phyloP scores from a whole-genome alignment of 2,888 invertebrate species.

The Trissonchulus sp. region DNA sequence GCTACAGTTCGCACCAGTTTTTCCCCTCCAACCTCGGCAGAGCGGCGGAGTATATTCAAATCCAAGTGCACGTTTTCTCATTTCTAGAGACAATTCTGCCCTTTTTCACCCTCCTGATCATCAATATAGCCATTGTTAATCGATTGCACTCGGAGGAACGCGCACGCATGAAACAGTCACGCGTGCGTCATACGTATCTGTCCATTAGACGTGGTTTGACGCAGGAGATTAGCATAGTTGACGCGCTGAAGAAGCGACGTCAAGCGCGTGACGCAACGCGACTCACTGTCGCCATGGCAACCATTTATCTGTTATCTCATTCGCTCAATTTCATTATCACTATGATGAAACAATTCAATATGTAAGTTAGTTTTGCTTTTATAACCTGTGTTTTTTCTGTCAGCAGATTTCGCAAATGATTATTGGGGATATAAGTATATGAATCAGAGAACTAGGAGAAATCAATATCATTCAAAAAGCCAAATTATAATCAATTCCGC shows the following conservation, averaged over 20 bases:
- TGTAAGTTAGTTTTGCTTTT: too few species aligned
- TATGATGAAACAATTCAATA: not conserved
- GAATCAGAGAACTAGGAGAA: too few species aligned
- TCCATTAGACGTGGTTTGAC: not conserved
- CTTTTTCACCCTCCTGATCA: not conserved
- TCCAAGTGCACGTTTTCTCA: not conserved
- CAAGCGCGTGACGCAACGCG: not conserved
- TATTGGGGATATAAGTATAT: too few species aligned
- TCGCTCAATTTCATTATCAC: not conserved
- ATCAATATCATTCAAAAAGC: too few species aligned
- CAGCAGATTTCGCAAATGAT: too few species aligned
- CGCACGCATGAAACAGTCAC: not conserved
- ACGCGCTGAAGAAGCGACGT: not conserved
- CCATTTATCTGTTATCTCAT: not conserved
- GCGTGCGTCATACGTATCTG: not conserved
- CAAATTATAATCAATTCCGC: too few species aligned
- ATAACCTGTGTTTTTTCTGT: too few species aligned
- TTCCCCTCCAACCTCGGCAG: not conserved
- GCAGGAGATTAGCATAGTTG: not conserved
- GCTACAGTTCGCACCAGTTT: not conserved
- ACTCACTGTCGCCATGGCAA: not conserved
- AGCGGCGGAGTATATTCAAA: not conserved
- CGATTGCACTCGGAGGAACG: not conserved
- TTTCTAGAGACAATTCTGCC: not conserved
- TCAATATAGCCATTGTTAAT: not conserved